These are phyloP conservation scores for Hirudinaria manillensis DNA, from an alignment of 2,888 invertebrate species.

Conservation along the genomic window DNA sequence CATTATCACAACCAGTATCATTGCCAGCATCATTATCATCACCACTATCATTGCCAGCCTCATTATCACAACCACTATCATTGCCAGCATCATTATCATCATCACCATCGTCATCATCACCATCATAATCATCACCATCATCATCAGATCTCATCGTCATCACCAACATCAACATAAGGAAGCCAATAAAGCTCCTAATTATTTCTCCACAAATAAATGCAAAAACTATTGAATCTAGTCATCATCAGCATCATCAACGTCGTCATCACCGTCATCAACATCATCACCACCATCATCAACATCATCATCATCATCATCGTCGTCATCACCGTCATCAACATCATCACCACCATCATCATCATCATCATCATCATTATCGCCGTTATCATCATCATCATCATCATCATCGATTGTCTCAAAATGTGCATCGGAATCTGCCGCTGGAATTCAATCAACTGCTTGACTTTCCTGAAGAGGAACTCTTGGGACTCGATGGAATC, in stretches of 20 bases:
- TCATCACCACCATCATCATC: constrained; percentile 8
- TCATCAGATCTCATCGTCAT: constrained; percentile 13
- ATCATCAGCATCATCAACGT: too few species aligned
- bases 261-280: too few species aligned
- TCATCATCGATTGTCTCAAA: too few species aligned
- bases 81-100: background rate
- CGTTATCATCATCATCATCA: constrained; percentile 11
- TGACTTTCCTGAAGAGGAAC: too few species aligned
- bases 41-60: background rate
- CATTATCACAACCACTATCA: background rate
- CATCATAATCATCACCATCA: constrained; percentile 13
- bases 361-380: constrained; percentile 7
- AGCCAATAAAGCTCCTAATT: too few species aligned
- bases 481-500: too few species aligned
- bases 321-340: constrained; percentile 11
- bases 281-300: background rate
- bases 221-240: too few species aligned
- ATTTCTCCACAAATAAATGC: too few species aligned
- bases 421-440: too few species aligned
- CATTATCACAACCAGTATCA: too few species aligned
- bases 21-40: too few species aligned
- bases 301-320: constrained; percentile 13
- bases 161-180: background rate
- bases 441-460: too few species aligned
- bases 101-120: constrained; percentile 26